A percentile compares a stretch with the other conserved stretches of the same genome.
These are phyloP conservation scores for Lobophora halterata DNA, from an alignment of 2,888 invertebrate species.

Conservation along the genomic window DNA sequence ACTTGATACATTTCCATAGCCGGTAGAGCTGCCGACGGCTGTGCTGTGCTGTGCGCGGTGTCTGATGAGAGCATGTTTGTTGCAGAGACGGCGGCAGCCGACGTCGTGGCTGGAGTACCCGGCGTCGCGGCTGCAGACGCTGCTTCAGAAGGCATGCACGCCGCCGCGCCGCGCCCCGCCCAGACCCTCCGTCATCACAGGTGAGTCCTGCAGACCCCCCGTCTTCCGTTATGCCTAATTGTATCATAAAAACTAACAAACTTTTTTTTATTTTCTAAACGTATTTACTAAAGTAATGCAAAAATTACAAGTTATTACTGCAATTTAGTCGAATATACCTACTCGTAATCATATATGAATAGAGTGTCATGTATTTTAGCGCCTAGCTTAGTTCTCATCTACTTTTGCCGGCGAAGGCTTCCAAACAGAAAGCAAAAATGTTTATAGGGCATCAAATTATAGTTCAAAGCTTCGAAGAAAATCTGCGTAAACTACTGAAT, in stretches of 20 bases:
- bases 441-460: too few relatives aligned
- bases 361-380: too few relatives aligned
- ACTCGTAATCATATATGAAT: too few relatives aligned
- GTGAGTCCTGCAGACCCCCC: conserved; percentile 19
- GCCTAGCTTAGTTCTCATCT: too few relatives aligned
- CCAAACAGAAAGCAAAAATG: too few relatives aligned
- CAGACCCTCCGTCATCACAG: conserved; percentile 40
- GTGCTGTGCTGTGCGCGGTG: too few relatives aligned
- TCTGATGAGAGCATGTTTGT: conserved; percentile 1
- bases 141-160: conserved; percentile 45
- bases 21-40: too few relatives aligned
- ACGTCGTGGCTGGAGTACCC: conserved; percentile 58
- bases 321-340: too few relatives aligned
- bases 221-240: not conserved
- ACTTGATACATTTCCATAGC: too few relatives aligned
- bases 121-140: conserved; percentile 48
- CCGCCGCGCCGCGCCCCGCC: conserved; percentile 17
- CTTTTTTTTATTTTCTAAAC: too few relatives aligned
- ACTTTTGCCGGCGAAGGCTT: too few relatives aligned
- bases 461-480: too few relatives aligned
- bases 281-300: conserved; percentile 16
- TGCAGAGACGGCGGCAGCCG: conserved; percentile 43
- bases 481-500: not conserved
- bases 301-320: conserved; percentile 6
- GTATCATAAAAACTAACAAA: conserved; percentile 12